These are phyloP conservation scores for Drosophila engyochracea DNA, from an alignment of 2,888 invertebrate species.

Conservation along the genomic window DNA sequence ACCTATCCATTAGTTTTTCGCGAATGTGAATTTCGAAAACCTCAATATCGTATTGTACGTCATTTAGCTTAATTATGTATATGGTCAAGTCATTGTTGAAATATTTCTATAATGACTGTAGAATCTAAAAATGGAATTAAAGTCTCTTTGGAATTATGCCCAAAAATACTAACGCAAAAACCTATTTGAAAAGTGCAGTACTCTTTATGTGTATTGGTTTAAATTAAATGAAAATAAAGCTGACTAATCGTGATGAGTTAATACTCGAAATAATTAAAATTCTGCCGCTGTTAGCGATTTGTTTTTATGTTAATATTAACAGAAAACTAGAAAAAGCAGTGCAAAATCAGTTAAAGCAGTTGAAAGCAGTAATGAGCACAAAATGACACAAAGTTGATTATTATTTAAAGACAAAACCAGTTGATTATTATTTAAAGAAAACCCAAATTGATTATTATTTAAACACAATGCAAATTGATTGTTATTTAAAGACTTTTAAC, in stretches of 20 bases:
- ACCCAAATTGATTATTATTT: neutral
- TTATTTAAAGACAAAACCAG: neutral
- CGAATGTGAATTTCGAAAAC: conserved; percentile 6
- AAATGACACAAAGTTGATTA: neutral
- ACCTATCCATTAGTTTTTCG: neutral
- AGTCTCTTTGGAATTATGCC: neutral
- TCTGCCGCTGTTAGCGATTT: neutral
- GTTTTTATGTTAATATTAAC: neutral
- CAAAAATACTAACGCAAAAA: neutral
- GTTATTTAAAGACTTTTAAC: neutral
- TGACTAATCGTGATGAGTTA: neutral
- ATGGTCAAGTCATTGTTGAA: neutral
- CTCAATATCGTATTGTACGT: neutral
- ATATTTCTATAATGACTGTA: neutral
- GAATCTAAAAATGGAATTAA: neutral
- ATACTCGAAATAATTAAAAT: neutral
- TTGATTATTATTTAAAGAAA: neutral
- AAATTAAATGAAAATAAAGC: neutral
- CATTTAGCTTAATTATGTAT: neutral
- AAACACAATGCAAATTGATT: neutral
- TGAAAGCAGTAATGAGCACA: neutral
- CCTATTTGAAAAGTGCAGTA: too few species aligned
- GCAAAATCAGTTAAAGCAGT: conserved; percentile 19
- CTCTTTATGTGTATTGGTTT: neutral
- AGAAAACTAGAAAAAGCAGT: conserved; percentile 8